phyloP scores from a whole-genome alignment of 2,113 vertebrate species.

The Aegotheles bennettii region DNA sequence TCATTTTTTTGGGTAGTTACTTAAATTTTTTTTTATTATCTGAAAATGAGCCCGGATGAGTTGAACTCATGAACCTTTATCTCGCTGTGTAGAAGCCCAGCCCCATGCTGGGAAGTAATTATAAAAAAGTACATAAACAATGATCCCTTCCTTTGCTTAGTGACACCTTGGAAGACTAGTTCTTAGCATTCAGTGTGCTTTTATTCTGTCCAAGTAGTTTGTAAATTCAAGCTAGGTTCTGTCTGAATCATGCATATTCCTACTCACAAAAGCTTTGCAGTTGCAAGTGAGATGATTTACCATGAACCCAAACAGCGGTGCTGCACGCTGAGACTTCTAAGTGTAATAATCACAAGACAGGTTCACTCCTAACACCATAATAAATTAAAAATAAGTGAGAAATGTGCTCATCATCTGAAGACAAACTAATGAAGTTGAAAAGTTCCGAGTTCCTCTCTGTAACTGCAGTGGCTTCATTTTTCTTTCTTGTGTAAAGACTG shows the following conservation, averaged over 20 bases:
- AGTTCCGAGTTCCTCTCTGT: not conserved
- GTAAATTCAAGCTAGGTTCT: not conserved
- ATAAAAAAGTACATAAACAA: too few species aligned
- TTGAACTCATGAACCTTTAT: not conserved
- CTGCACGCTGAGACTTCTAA: not conserved
- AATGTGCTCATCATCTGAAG: not conserved
- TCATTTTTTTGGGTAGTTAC: not conserved
- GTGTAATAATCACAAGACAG: not conserved
- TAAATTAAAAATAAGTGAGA: not conserved
- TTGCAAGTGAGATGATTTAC: not conserved
- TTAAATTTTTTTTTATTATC: not conserved
- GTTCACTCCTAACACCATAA: not conserved
- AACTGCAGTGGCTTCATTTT: not conserved
- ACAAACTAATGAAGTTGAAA: not conserved
- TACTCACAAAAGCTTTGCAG: not conserved
- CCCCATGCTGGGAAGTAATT: not conserved
- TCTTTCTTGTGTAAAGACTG: not conserved
- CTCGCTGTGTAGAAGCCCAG: fast-evolving
- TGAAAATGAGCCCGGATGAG: not conserved
- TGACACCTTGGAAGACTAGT: not conserved
- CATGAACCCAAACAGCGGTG: not conserved
- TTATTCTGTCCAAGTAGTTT: not conserved
- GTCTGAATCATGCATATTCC: not conserved
- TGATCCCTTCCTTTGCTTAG: not conserved
- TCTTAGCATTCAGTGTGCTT: not conserved